These are phyloP conservation scores for Clytia hemisphaerica DNA, from an alignment of 30 jellyfish, hydroid and myxozoan species.

Conservation along the genomic window DNA sequence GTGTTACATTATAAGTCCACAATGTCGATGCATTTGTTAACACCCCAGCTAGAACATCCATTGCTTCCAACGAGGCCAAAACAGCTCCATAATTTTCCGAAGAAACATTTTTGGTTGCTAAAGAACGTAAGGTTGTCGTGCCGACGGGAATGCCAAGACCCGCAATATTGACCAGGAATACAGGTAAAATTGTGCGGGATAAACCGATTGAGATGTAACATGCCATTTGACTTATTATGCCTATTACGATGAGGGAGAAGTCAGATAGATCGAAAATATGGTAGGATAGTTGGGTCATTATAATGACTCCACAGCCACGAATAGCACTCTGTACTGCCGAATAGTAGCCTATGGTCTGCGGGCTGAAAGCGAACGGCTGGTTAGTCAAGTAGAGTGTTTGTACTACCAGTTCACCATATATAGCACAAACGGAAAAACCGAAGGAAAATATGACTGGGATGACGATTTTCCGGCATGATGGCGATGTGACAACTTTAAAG, in stretches of 20 bases:
- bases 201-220: slow-evolving; percentile 53
- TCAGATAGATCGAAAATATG: slow-evolving; percentile 44
- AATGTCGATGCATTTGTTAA: slow-evolving; percentile 42
- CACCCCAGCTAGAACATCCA: slow-evolving; percentile 70
- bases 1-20: slow-evolving; percentile 56
- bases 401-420: slow-evolving; percentile 65
- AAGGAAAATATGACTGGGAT: slow-evolving; percentile 53
- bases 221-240: slow-evolving; percentile 55
- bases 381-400: slow-evolving; percentile 55
- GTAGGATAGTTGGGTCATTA: slow-evolving; percentile 59
- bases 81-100: slow-evolving; percentile 74
- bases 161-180: slow-evolving; percentile 48
- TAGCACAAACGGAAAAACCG: slow-evolving; percentile 61
- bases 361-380: slow-evolving; percentile 58
- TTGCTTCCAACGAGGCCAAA: slow-evolving; percentile 60
- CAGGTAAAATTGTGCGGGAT: slow-evolving; percentile 40
- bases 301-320: slow-evolving; percentile 66
- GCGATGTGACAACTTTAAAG: slow-evolving; percentile 21
- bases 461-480: slow-evolving; percentile 26
- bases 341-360: slow-evolving; percentile 70
- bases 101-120: slow-evolving; percentile 64
- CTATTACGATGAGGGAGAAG: slow-evolving; percentile 42
- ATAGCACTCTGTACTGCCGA: slow-evolving; percentile 33
- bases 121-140: slow-evolving; percentile 58
- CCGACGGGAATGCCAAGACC: slow-evolving; percentile 71